A percentile compares a stretch with the other conserved stretches of the same genome.
phyloP scores from a whole-genome alignment of 2,888 invertebrate species.

The Eurytoma adleriae region DNA sequence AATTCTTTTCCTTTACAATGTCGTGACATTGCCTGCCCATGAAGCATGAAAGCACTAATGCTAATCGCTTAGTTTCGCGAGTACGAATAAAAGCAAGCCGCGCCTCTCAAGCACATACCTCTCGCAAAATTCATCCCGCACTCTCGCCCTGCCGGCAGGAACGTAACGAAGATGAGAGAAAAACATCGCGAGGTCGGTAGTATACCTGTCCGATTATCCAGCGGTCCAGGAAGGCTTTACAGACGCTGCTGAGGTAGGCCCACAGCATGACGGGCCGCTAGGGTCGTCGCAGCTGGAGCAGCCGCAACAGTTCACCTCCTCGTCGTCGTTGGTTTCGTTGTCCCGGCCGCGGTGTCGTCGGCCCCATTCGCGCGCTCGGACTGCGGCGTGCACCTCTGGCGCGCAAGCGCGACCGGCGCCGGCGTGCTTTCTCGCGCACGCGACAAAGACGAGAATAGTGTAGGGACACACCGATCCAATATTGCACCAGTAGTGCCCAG shows the following conservation, averaged over 20 bases:
- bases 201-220: conserved; percentile 63
- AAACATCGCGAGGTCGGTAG: not conserved
- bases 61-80: no score
- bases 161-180: not conserved
- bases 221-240: conserved; percentile 49
- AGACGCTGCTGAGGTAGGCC: conserved; percentile 43
- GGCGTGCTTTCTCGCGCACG: not conserved
- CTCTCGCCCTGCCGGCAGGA: no score
- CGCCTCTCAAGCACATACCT: no score
- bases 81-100: no score
- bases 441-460: not conserved
- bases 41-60: no score
- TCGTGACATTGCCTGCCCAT: no score
- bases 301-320: not conserved
- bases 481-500: not conserved
- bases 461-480: no score
- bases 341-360: conserved; percentile 29
- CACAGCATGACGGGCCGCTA: conserved; percentile 38
- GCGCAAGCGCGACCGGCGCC: not conserved
- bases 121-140: no score
- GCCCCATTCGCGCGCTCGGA: conserved; percentile 43
- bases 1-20: no score
- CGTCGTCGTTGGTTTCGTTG: not conserved
- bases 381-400: not conserved
- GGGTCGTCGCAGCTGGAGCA: not conserved